A percentile compares a stretch with the other conserved stretches of the same genome.
Evolutionary conservation across 2,113 vertebrate species (phyloP).

Genomic region (Pseudopodoces humilis): DNA sequence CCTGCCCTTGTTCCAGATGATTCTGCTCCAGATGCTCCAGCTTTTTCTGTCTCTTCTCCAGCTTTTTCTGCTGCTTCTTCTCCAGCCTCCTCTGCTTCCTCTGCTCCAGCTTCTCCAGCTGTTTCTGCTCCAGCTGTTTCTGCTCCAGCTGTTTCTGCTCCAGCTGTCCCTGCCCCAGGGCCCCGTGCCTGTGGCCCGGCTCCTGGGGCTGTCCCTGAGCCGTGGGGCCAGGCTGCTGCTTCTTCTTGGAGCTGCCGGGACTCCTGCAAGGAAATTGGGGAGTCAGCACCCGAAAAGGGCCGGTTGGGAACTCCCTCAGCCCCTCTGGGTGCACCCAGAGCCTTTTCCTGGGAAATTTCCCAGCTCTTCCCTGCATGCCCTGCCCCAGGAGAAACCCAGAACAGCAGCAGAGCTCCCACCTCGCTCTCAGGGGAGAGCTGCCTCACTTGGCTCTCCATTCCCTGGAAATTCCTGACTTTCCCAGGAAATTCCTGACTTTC

Average conservation of each 20-base stretch:
- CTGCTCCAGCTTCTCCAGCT: neutral
- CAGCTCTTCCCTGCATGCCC: neutral
- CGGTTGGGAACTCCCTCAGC: neutral
- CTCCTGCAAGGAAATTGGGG: neutral
- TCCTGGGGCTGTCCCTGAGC: fast-evolving
- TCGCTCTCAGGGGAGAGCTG: neutral
- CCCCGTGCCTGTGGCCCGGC: fast-evolving
- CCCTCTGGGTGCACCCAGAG: too few species aligned
- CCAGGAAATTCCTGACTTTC: too few species aligned
- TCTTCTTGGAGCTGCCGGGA: fast-evolving
- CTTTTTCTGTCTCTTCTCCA: neutral
- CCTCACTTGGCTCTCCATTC: fast-evolving
- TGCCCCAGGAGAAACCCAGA: neutral
- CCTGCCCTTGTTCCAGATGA: neutral
- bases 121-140: neutral
- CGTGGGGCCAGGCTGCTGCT: fast-evolving
- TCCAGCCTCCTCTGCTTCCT: fast-evolving
- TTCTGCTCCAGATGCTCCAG: too few species aligned
- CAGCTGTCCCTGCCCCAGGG: neutral
- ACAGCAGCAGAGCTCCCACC: neutral
- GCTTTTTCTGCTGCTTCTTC: neutral
- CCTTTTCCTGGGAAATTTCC: too few species aligned
- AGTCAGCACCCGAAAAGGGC: neutral
- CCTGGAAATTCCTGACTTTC: too few species aligned
- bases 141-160: neutral